Evolutionary conservation across 2,888 invertebrate species (phyloP), one percentile per base, ranked within the genome.

Genomic region (Diarsia rubi): DNA sequence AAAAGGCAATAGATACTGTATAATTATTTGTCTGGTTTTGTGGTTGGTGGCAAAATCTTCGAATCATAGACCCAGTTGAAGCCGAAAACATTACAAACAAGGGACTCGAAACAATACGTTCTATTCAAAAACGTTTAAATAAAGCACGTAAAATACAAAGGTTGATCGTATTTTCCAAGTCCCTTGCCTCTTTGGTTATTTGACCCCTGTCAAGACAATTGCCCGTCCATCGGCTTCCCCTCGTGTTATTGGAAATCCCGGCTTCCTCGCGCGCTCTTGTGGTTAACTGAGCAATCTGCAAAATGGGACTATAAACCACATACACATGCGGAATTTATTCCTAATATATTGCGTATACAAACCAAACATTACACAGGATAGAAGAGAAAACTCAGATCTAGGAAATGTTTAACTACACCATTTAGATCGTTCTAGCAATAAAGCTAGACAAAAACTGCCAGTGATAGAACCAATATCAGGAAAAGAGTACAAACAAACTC

Each of bases 201-300:
- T 93, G 92, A 94, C 94, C 94, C 93, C 93, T 93, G 94, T 93
- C 94, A 92, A 92, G 90, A 92, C 90, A 91, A 93, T 90, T 89
- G 90, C 88, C 81, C 88, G 90, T 89, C 90, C 91, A 94, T 94
- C 93, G 92, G 88, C 90, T 88, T 92, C 92, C 94, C 93, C 93
- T 90, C 70, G 85, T 87, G 82, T 91, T 92, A 93, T 94, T 93
- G 92, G 93, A 92, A 94, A 93, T 93, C 92, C 92, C 91, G 87
- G 87, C 88, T 89, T 88, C 88, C 90, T 89, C 87, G 75, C 69
- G 79, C 75, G 82, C 89, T 89, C 87, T 92, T 93, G 93, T 90
- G 93, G 93, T 93, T 92, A 92, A 91, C 91, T 90, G 90, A 92
- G 89, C 92, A 90, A 93, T 93, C 91, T 79, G 86, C 86, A 88